Percentiles rank a stretch among this genome's conserved stretches.
Evolutionary conservation across 2,888 invertebrate species (phyloP).

Genomic region (Agriopis marginaria): DNA sequence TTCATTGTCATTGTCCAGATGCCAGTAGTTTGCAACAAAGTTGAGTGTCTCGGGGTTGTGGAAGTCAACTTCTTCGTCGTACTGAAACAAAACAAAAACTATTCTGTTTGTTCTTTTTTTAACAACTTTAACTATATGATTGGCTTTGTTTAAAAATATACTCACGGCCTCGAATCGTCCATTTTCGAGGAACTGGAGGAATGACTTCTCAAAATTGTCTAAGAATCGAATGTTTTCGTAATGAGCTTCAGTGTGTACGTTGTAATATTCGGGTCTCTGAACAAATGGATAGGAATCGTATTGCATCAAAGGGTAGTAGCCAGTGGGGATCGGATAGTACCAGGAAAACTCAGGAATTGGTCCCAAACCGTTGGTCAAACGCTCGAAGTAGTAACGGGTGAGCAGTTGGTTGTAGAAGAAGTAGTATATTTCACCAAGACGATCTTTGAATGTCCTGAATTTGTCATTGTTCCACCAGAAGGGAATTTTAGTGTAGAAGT

Average conservation of each 20-base stretch:
- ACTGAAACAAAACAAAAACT: slow-evolving; percentile 57
- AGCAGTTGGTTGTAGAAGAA: slow-evolving; percentile 89
- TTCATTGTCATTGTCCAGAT: slow-evolving; percentile 57
- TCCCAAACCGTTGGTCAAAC: slow-evolving; percentile 88
- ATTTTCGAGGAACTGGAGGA: slow-evolving; percentile 81
- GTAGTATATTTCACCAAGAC: slow-evolving; percentile 89
- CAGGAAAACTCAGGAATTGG: slow-evolving; percentile 88
- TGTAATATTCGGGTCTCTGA: slow-evolving; percentile 87
- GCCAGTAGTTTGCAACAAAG: slow-evolving; percentile 85
- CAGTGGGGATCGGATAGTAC: slow-evolving; percentile 85
- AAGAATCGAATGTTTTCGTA: slow-evolving; percentile 83
- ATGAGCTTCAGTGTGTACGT: slow-evolving; percentile 81
- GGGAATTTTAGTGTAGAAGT: slow-evolving; percentile 87
- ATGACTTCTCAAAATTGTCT: slow-evolving; percentile 86
- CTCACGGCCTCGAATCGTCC: slow-evolving; percentile 87
- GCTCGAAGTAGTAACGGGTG: slow-evolving; percentile 90
- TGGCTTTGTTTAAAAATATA: background rate
- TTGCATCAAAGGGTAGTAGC: slow-evolving; percentile 63
- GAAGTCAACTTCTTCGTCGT: slow-evolving; percentile 68
- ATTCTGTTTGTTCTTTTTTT: background rate
- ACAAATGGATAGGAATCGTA: slow-evolving; percentile 78
- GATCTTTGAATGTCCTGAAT: slow-evolving; percentile 78
- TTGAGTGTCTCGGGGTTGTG: slow-evolving; percentile 78
- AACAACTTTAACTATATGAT: too few species aligned
- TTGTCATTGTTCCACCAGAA: slow-evolving; percentile 87